A percentile compares a stretch with the other conserved stretches of the same genome.
phyloP scores from a whole-genome alignment of 2,797 vertebrate species.

The Takifugu ocellatus region DNA sequence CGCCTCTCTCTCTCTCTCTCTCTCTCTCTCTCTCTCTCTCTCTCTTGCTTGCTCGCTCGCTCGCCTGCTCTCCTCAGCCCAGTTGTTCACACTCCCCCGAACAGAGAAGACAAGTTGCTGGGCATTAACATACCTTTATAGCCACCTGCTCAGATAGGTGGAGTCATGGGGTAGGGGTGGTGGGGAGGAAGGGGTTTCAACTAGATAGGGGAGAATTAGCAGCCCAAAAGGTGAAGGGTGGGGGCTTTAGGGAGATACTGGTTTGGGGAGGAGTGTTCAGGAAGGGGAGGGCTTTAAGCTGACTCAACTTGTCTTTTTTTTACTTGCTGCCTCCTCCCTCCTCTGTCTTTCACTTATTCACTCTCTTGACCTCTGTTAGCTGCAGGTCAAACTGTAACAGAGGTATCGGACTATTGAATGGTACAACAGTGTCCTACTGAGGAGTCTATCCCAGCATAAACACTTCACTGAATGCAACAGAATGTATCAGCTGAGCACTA shows the following conservation, averaged over 20 bases:
- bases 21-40: constrained; percentile 30
- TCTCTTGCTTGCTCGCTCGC: constrained; percentile 27
- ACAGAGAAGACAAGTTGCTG: constrained; percentile 56
- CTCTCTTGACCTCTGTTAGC: constrained; percentile 6
- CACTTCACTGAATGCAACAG: no score
- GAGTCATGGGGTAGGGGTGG: constrained; percentile 21
- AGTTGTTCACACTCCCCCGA: constrained; percentile 47
- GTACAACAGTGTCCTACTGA: no score
- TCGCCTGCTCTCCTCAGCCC: constrained; percentile 16
- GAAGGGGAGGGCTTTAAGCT: constrained; percentile 27
- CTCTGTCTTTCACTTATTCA: constrained; percentile 11
- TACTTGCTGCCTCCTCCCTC: constrained; percentile 22
- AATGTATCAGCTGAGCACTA: no score
- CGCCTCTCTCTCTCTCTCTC: constrained; percentile 56
- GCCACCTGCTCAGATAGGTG: constrained; percentile 60
- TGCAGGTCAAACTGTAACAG: background rate
- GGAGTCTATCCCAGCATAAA: no score
- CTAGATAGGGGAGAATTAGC: no score
- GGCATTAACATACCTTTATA: constrained; percentile 69
- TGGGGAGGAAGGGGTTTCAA: constrained; percentile 35
- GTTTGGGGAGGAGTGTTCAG: constrained; percentile 1
- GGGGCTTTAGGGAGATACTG: background rate
- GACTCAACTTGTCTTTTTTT: constrained; percentile 42
- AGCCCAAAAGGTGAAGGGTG: background rate
- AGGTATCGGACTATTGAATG: background rate